Evolutionary conservation across 1,140 invertebrate species (phyloP).

Genomic region (Polypedilum pembai): DNA sequence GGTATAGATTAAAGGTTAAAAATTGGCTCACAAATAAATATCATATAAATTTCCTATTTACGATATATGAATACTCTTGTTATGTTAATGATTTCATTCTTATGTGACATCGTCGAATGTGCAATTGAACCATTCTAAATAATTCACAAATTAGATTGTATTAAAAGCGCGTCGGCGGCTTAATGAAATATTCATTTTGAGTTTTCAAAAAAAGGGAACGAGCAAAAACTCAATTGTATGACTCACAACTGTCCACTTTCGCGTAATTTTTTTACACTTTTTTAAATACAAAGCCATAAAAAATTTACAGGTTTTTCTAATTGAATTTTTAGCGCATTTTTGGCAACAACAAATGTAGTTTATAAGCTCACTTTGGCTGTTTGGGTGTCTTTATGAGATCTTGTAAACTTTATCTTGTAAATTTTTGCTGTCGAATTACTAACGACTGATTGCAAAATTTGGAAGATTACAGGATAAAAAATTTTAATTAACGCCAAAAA

Average conservation of each 20-base stretch:
- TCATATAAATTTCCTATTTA: neutral
- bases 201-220: no score
- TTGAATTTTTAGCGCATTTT: constrained; percentile 3
- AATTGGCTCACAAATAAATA: neutral
- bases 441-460: no score
- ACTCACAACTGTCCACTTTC: neutral
- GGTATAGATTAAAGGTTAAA: constrained; percentile 6
- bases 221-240: neutral
- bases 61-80: neutral
- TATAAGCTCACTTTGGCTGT: neutral
- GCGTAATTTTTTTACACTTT: neutral
- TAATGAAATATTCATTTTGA: neutral
- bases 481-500: no score
- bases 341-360: neutral
- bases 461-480: no score
- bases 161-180: neutral
- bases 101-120: neutral
- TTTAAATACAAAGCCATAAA: neutral
- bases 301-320: constrained; percentile 16
- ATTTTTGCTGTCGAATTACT: no score
- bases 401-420: no score
- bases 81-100: neutral
- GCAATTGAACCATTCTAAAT: neutral
- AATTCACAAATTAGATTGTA: neutral
- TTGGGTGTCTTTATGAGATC: no score